Conservation (phyloP, 2,888 invertebrate genomes). For the Caenorhabditis sulstoni region DNA sequence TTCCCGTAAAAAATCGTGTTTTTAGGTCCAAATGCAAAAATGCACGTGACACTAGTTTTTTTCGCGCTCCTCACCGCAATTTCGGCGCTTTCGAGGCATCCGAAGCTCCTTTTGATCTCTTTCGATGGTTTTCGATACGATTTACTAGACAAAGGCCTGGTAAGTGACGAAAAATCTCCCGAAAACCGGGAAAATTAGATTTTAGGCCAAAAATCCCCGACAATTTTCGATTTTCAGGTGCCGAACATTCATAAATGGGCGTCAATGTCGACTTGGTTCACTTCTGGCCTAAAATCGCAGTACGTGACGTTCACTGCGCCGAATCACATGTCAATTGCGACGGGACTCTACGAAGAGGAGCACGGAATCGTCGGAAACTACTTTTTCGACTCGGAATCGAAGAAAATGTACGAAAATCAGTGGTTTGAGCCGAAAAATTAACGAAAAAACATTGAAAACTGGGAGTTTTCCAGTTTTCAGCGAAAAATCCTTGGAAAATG, state of each 20-base stretch:
- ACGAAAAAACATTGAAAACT: neutral
- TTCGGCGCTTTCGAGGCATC: conserved; percentile 47
- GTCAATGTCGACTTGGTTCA: conserved; percentile 62
- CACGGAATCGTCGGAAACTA: conserved; percentile 72
- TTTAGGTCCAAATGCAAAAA: conserved; percentile 45
- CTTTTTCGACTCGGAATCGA: conserved; percentile 66
- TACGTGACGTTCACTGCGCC: conserved; percentile 69
- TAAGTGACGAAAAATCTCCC: conserved; percentile 16
- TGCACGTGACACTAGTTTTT: conserved; percentile 25
- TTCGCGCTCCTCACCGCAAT: conserved; percentile 10
- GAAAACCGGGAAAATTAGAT: neutral
- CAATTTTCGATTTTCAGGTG: conserved; percentile 45
- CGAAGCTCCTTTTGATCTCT: conserved; percentile 67
- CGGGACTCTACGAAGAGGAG: conserved; percentile 66
- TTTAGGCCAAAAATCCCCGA: no score
- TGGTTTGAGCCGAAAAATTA: neutral
- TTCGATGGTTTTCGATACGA: conserved; percentile 72
- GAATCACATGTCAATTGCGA: conserved; percentile 72
- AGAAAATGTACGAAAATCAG: conserved; percentile 49
- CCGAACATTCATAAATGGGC: conserved; percentile 69
- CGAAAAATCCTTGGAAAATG: conserved; percentile 7
- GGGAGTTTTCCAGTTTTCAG: neutral
- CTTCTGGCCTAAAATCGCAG: conserved; percentile 63
- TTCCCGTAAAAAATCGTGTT: conserved; percentile 17
- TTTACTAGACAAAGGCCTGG: conserved; percentile 65